Conservation (phyloP, 1,140 invertebrate species). For the Arion vulgaris region DNA sequence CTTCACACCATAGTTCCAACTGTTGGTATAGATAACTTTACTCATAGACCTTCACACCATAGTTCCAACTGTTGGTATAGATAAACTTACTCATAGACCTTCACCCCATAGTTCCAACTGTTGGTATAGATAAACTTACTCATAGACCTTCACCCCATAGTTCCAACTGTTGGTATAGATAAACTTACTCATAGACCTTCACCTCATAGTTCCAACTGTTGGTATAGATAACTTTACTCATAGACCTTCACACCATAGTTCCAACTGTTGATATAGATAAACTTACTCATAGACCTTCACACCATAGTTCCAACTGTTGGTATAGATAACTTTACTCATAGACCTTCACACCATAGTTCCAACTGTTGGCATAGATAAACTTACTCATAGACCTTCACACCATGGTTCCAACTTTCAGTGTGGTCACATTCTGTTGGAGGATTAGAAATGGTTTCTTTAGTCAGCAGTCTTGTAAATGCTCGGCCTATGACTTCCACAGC, state of each 20-base stretch:
- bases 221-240: too few relatives aligned
- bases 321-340: constrained; percentile 58
- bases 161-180: constrained; percentile 87
- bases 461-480: constrained; percentile 89
- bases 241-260: too few relatives aligned
- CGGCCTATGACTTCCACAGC: constrained; percentile 86
- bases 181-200: too few relatives aligned
- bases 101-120: neutral
- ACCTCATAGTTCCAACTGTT: too few relatives aligned
- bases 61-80: too few relatives aligned
- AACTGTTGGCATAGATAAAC: constrained; percentile 39
- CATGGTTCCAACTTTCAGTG: constrained; percentile 89
- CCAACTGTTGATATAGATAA: neutral
- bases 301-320: constrained; percentile 88
- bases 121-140: constrained; percentile 75
- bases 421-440: constrained; percentile 93
- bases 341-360: too few relatives aligned
- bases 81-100: too few relatives aligned
- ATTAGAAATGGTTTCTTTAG: constrained; percentile 85
- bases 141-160: constrained; percentile 87
- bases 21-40: too few relatives aligned
- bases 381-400: constrained; percentile 87
- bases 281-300: constrained; percentile 85
- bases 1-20: too few relatives aligned
- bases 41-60: too few relatives aligned